These are phyloP conservation scores for Mohoua ochrocephala DNA, from an alignment of 2,113 vertebrate species.

Conservation along the genomic window DNA sequence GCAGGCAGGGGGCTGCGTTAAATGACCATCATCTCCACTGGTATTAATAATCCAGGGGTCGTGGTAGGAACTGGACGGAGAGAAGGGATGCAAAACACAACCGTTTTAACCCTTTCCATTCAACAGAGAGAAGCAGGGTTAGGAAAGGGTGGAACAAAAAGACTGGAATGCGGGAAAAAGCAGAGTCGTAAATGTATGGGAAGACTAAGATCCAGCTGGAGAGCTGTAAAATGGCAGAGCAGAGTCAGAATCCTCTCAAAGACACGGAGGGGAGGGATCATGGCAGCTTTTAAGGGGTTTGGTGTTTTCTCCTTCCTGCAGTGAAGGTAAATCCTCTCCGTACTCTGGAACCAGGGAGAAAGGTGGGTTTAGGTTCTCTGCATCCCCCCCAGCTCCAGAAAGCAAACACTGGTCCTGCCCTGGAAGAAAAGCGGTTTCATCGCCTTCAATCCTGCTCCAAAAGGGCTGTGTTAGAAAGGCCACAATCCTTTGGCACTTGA, in stretches of 20 bases:
- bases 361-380: not conserved
- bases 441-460: not conserved
- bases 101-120: not conserved
- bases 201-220: not conserved
- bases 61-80: not conserved
- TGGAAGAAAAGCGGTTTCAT: not conserved
- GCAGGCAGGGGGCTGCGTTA: constrained; percentile 33
- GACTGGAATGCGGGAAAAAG: not conserved
- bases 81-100: not conserved
- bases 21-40: not conserved
- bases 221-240: not conserved
- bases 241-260: not conserved
- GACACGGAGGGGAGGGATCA: not conserved
- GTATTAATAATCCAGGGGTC: not conserved
- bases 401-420: not conserved
- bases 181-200: not conserved
- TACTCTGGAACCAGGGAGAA: not conserved
- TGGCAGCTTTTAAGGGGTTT: not conserved
- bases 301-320: not conserved
- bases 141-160: not conserved
- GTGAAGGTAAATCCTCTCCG: not conserved
- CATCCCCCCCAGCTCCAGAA: not conserved
- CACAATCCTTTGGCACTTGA: not conserved
- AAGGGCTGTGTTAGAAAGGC: not conserved
- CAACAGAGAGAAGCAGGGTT: not conserved